Conservation (phyloP, 2,888 invertebrate genomes). For the Pollenia angustigena region DNA sequence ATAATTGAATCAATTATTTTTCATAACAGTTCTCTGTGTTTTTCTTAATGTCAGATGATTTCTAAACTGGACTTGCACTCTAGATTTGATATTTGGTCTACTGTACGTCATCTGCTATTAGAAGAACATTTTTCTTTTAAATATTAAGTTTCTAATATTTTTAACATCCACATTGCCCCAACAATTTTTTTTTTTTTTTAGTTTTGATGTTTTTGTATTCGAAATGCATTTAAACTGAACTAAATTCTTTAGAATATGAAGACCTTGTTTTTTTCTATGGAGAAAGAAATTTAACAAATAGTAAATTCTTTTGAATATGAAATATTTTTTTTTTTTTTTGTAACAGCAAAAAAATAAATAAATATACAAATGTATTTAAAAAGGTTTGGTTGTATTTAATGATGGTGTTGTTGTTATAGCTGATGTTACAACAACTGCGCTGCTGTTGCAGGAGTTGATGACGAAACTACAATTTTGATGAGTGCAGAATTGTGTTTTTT, state of each 20-base stretch:
- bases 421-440: not conserved
- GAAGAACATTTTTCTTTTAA: too few relatives aligned
- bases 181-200: conserved; percentile 15
- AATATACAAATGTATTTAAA: conserved; percentile 46
- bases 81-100: too few relatives aligned
- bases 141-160: not conserved
- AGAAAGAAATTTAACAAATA: conserved; percentile 44
- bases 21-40: too few relatives aligned
- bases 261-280: conserved; percentile 45
- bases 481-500: conserved; percentile 49
- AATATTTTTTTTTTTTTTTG: conserved; percentile 25
- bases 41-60: too few relatives aligned
- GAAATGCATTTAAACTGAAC: conserved; percentile 61
- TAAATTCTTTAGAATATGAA: conserved; percentile 61
- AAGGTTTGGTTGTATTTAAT: conserved; percentile 59
- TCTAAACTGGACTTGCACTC: too few relatives aligned
- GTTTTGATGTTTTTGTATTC: conserved; percentile 52
- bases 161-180: conserved; percentile 17
- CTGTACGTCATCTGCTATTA: too few relatives aligned
- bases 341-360: not conserved
- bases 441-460: conserved; percentile 13
- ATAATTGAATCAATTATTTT: too few relatives aligned
- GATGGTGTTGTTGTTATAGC: conserved; percentile 20
- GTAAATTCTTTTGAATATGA: conserved; percentile 54
- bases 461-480: conserved; percentile 40